phyloP scores from a whole-genome alignment of 37 sponge, comb jelly and placozoan genomes.

The Cliona cf. orientalis region DNA sequence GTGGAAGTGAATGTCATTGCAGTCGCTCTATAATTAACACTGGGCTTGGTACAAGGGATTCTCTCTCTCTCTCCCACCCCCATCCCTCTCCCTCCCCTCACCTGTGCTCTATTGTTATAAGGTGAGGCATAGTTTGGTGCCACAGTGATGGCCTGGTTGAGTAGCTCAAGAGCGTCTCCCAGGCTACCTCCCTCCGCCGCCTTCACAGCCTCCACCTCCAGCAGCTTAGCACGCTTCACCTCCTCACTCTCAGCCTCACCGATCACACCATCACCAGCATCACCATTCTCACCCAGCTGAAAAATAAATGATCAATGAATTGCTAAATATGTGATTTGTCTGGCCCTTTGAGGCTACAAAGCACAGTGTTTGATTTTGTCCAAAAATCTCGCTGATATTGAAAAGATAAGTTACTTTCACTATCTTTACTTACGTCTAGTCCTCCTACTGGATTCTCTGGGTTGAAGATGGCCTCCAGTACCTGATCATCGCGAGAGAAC shows the following conservation, averaged over 20 bases:
- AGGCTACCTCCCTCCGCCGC: slow-evolving; percentile 87
- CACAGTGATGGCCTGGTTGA: slow-evolving; percentile 58
- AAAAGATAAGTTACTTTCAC: too few species aligned
- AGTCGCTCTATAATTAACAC: too few species aligned
- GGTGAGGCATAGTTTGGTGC: slow-evolving; percentile 85
- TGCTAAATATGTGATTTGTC: too few species aligned
- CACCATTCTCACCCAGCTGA: slow-evolving; percentile 15
- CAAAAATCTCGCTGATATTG: too few species aligned
- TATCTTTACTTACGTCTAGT: background rate
- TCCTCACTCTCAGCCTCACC: slow-evolving; percentile 37
- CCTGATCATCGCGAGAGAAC: slow-evolving; percentile 42
- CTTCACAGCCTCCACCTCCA: slow-evolving; percentile 80
- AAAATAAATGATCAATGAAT: too few species aligned
- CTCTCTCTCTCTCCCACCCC: too few species aligned
- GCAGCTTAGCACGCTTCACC: slow-evolving; percentile 56
- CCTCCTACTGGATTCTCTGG: slow-evolving; percentile 60
- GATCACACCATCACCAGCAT: too few species aligned
- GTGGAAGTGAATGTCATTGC: too few species aligned
- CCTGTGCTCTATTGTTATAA: slow-evolving; percentile 99
- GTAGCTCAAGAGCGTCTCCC: slow-evolving; percentile 61
- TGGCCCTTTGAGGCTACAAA: too few species aligned
- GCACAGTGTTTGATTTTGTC: too few species aligned
- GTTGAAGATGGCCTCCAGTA: slow-evolving; percentile 72
- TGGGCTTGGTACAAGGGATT: too few species aligned
- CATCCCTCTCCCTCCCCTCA: too few species aligned